Base-by-base conservation (phyloP, 2,797 vertebrate species). In the Sternotherus odoratus region DNA sequence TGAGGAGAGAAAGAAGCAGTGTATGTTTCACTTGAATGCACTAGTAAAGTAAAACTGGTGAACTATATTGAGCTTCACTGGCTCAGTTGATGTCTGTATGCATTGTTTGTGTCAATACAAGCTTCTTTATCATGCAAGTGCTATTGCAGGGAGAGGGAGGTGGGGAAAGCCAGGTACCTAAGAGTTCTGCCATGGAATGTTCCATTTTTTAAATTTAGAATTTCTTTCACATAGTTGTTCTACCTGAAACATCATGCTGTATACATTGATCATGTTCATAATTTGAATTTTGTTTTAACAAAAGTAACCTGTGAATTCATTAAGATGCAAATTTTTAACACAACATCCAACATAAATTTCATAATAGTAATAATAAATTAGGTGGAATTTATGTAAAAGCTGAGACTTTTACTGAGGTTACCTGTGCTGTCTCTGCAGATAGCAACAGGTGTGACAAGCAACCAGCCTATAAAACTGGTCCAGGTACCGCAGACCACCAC, bases 371-470 rank as follows among this genome's bases (percentile, higher is more conserved):
- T 82, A 92, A 82, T 90, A 95, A 96, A 96, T 92, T 88, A 83
- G 85, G 90, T 96, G 97, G 95, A 96, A 95, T 95, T 97, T 77
- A 72, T 95, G 83, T 97, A 91, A 96, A 93, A 96, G 89, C 93
- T 96, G 93, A 97, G 95, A 93, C 96, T 97, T 97, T 92, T 93
- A 95, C 97, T 97, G 95, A 98, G 98, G 94, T 96, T 97, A 57
- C 97, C 97, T 96, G 97, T 98, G 97, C 97, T 98, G 80, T 97
- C 97, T 97, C 97, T 98, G 96, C 97, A 98, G 97, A 98, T 97
- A 98, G 98, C 96, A 96, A 96, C 97, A 97, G 97, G 97, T 98
- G 96, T 97, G 97, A 97, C 97, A 96, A 97, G 97, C 97, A 97
- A 50, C 97, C 98, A 94, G 95, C 97, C 97, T 95, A 91, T 97